Conservation (phyloP, 2,888 invertebrate species). For the Archaeoteleia sp. region DNA sequence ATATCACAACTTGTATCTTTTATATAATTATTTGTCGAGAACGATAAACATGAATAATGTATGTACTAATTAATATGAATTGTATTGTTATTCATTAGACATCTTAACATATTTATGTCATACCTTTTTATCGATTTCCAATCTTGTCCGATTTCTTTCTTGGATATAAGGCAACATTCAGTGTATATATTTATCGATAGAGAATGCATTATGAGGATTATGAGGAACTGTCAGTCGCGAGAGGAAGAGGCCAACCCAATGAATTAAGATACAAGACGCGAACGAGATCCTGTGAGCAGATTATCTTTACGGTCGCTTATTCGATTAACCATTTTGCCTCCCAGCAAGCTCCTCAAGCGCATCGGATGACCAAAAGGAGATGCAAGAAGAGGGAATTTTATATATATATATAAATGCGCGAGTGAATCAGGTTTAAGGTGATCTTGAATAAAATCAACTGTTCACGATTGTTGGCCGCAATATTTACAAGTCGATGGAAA, state of each 20-base stretch:
- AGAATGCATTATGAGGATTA: constrained; percentile 56
- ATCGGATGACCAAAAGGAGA: constrained; percentile 40
- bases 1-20: too few relatives aligned
- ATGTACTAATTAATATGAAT: constrained; percentile 31
- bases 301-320: constrained; percentile 56
- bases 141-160: constrained; percentile 24
- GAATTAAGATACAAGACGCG: constrained; percentile 54
- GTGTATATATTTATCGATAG: constrained; percentile 48
- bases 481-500: constrained; percentile 47
- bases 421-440: constrained; percentile 42
- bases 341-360: constrained; percentile 36
- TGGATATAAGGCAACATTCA: constrained; percentile 44
- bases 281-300: constrained; percentile 53
- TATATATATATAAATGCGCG: constrained; percentile 39
- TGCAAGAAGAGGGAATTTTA: constrained; percentile 11
- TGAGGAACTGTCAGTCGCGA: constrained; percentile 53
- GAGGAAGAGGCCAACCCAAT: constrained; percentile 39
- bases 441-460: constrained; percentile 34
- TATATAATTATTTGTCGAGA: too few relatives aligned
- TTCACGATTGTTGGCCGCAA: constrained; percentile 41
- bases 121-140: constrained; percentile 26
- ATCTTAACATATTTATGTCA: constrained; percentile 36
- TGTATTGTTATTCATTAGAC: constrained; percentile 28
- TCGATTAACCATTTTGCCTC: constrained; percentile 56
- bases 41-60: constrained; percentile 42